Evolutionary conservation across 2,113 vertebrate species (phyloP), one percentile per base, ranked within the genome.

Genomic region (Syngnathus scovelli): DNA sequence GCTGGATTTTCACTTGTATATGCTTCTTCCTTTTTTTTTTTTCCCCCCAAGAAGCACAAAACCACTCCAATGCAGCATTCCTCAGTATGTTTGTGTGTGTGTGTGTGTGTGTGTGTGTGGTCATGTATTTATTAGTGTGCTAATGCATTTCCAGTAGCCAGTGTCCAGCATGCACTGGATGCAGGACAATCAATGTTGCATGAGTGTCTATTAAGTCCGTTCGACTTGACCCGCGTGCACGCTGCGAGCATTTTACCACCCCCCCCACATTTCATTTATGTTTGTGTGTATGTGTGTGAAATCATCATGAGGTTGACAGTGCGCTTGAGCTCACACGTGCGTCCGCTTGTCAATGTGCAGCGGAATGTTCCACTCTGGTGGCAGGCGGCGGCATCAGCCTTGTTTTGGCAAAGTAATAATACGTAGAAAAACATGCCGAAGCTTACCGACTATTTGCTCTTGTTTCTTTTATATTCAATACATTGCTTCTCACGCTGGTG

Each of bases 101-200:
- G n/a, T n/a, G n/a, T 61, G 37, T 27, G 46, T 16, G 36, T n/a
- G 19, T 27, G 54, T 27, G 61, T 38, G 66, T 55, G 67, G 36
- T 6, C 43, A 16, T 58, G 46, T 48, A 18, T 63, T 39, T 71
- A 39, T 44, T 73, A 5, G 46, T 63, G 66, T 74, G 41, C 66
- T 69, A 70, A 70, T 79, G 77, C 64, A 44, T 81, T 75, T 62
- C 43, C 64, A 63, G 62, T 15, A 60, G 23, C 13, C 43, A 61
- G 46, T 48, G 55, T 38, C 65, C 1, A 69, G 51, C 65, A 37
- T 38, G 64, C 68, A 16, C 15, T 67, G 69, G 75, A 76, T 76
- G 80, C 76, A 71, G 77, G 74, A 74, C 71, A 72, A 80, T 86
- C 70, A 75, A 79, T 87, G 78, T 75, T 77, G 52, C 78, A 83